These are phyloP conservation scores for Amazona vittata DNA, from an alignment of 2,113 vertebrate genomes.

Conservation along the genomic window DNA sequence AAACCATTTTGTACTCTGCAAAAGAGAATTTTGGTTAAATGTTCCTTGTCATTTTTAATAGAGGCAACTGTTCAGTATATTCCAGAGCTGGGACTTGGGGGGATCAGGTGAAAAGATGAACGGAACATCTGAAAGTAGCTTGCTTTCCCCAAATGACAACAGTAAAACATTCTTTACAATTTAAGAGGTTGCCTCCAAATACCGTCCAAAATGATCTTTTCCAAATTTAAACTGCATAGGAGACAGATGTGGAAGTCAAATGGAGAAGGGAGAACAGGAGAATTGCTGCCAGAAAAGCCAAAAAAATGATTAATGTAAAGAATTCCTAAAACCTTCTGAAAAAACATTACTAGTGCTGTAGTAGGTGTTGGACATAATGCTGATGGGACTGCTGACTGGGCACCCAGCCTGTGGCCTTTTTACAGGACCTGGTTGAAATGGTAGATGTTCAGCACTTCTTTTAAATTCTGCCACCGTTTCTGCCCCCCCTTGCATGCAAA, in stretches of 20 bases:
- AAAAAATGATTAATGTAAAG: background rate
- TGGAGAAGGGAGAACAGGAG: background rate
- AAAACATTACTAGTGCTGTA: background rate
- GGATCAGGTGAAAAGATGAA: conserved; percentile 17
- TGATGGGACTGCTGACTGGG: background rate
- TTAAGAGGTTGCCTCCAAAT: conserved; percentile 30
- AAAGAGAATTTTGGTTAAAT: conserved; percentile 41
- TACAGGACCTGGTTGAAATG: background rate
- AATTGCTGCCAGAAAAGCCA: background rate
- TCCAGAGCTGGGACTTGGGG: conserved; percentile 73
- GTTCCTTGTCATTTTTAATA: conserved; percentile 46
- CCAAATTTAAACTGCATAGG: background rate
- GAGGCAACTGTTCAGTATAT: conserved; percentile 49
- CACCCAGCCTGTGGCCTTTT: background rate
- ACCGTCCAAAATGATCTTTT: background rate
- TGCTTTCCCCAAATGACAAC: conserved; percentile 3
- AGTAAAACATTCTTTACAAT: background rate
- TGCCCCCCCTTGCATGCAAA: background rate
- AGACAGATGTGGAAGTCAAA: background rate
- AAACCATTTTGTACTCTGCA: conserved; percentile 4
- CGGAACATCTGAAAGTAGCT: conserved; percentile 23
- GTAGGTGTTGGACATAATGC: background rate
- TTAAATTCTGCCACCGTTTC: background rate
- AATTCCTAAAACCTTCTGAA: background rate
- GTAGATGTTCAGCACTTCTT: background rate